A percentile compares a stretch with the other conserved stretches of the same genome.
These are phyloP conservation scores for Prionace glauca DNA, from an alignment of 2,797 vertebrate species.

Conservation along the genomic window DNA sequence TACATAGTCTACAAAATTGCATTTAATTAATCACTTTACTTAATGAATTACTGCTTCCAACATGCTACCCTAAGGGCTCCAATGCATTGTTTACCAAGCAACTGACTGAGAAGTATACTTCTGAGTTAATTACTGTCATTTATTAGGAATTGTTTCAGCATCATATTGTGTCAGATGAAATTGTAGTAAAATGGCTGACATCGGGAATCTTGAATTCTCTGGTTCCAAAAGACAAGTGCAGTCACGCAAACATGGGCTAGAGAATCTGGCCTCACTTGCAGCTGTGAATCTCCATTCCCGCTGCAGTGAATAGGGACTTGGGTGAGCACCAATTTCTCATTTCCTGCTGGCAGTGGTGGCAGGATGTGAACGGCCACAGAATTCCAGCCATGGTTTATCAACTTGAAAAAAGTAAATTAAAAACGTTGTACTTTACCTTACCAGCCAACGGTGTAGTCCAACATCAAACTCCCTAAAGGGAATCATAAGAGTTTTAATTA, in stretches of 20 bases:
- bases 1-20: neutral
- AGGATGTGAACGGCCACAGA: too few relatives aligned
- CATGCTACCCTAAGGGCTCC: neutral
- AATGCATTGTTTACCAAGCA: neutral
- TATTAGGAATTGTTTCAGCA: neutral
- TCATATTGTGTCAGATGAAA: neutral
- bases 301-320: too few relatives aligned
- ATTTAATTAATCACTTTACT: neutral
- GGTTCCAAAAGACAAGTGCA: neutral
- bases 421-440: constrained; percentile 71
- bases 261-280: too few relatives aligned
- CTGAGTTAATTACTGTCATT: neutral
- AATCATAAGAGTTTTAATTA: constrained; percentile 30
- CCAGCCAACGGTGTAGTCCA: constrained; percentile 89
- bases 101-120: neutral
- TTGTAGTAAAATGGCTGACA: neutral
- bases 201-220: neutral
- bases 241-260: neutral
- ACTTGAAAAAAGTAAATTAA: neutral
- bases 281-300: too few relatives aligned
- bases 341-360: too few relatives aligned
- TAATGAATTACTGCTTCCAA: neutral
- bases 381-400: neutral
- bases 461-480: constrained; percentile 84
- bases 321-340: too few relatives aligned